Percentiles rank a stretch among this genome's conserved stretches.
These are phyloP conservation scores for Drosophila antonietae DNA, from an alignment of 2,888 invertebrate genomes.

Conservation along the genomic window DNA sequence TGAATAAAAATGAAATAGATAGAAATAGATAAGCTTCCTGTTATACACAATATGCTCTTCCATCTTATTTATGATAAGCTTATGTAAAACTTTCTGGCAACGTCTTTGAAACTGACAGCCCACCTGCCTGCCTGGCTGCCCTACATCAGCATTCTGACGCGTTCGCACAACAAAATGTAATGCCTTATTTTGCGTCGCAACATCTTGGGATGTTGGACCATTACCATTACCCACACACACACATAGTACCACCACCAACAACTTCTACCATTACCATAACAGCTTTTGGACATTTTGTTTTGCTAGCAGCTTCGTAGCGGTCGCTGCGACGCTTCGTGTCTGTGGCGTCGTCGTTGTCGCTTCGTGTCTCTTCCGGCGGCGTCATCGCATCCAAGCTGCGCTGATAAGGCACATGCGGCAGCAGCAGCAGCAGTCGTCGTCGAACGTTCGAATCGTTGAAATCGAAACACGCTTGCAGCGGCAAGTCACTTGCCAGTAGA, in stretches of 20 bases:
- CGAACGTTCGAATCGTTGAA: conserved; percentile 56
- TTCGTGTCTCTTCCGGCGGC: conserved; percentile 37
- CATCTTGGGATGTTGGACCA: conserved; percentile 44
- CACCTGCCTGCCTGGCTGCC: conserved; percentile 47
- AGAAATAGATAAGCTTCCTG: too few relatives aligned
- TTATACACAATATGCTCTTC: background rate
- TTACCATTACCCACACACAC: conserved; percentile 18
- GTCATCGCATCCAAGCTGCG: conserved; percentile 29
- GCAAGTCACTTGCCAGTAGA: conserved; percentile 3
- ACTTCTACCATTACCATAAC: conserved; percentile 53
- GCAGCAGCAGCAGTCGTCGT: conserved; percentile 58
- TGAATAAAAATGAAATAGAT: too few relatives aligned
- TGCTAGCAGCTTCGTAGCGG: conserved; percentile 62
- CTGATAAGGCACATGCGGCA: conserved; percentile 59
- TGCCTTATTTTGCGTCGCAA: conserved; percentile 56
- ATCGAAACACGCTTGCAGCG: conserved; percentile 25
- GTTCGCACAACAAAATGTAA: conserved; percentile 40
- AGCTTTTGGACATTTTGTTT: conserved; percentile 70
- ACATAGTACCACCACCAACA: conserved; percentile 4
- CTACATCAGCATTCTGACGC: conserved; percentile 52
- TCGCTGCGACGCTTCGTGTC: conserved; percentile 36
- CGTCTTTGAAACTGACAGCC: conserved; percentile 19
- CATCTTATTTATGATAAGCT: background rate
- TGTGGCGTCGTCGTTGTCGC: conserved; percentile 6
- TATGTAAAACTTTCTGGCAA: conserved; percentile 47